Base-by-base conservation (phyloP, 2,888 invertebrate species). In the Ophion costatus region DNA sequence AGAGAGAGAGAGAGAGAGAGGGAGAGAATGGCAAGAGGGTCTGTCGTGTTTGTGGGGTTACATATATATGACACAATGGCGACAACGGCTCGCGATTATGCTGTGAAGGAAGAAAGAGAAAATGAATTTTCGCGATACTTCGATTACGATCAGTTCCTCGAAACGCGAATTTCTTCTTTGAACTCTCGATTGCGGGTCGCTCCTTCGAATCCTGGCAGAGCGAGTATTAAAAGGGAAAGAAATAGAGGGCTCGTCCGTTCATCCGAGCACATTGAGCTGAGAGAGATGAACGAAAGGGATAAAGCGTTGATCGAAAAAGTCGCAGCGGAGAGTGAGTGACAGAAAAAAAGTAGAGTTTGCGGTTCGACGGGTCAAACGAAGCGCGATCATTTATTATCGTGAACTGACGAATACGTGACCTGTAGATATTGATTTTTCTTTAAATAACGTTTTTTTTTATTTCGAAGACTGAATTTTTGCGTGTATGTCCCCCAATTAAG, bases 401-500 rank as follows among this genome's bases (percentile, higher is more conserved):
- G 88, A 29, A 90, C 88, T 90, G 90, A 71, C 89, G 89, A 90
- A 91, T 91, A 89, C 80, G 82, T 79, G 84, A 78, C 85, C 77
- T 78, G 74, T 86, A 83, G 86, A 87, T 84, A 88, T 88, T 89
- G 89, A 90, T 56, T 63, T 66, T 73, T 80, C 83, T 92, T 84
- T 85, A 79, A n/a, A 66, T 74, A 33, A 56, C 66, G 22, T 29
- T 29, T 71, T 75, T 85, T 87, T 92, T 92, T 88, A 91, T 89
- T 92, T 90, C 88, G 89, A 92, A 92, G 91, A 92, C 91, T 91
- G 92, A 91, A 89, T 87, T 84, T 87, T 88, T 90, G 86, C 85
- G 86, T 88, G 89, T 88, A 89, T 87, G 87, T 89, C 87, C 87
- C 70, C 82, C 86, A 78, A 80, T 82, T 83, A 82, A 75, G 64